phyloP scores from a whole-genome alignment of 2,113 vertebrate species.

The Nyctereutes procyonoides region DNA sequence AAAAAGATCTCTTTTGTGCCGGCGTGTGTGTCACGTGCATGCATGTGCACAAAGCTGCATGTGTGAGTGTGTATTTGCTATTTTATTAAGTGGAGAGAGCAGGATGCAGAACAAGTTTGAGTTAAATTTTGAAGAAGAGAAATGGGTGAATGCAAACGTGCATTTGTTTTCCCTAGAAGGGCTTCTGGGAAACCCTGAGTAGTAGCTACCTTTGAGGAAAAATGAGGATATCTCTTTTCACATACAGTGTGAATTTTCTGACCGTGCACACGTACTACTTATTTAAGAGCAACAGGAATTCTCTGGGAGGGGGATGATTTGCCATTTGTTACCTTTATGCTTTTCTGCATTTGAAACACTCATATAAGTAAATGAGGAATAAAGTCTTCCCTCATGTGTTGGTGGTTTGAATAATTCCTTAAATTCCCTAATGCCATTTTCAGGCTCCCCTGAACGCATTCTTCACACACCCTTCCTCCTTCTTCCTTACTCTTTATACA shows the following conservation, averaged over 20 bases:
- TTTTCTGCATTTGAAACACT: not conserved
- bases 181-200: not conserved
- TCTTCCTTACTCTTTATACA: not conserved
- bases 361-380: not conserved
- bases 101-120: not conserved
- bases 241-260: not conserved
- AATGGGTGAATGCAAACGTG: not conserved
- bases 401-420: not conserved
- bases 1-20: not conserved
- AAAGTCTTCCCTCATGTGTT: not conserved
- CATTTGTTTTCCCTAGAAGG: not conserved
- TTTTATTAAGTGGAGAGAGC: not conserved
- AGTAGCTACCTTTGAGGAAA: not conserved
- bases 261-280: not conserved
- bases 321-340: not conserved
- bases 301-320: not conserved
- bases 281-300: not conserved
- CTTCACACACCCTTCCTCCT: not conserved
- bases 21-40: not conserved
- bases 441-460: not conserved
- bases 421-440: not conserved
- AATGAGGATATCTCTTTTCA: not conserved
- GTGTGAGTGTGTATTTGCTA: accelerated
- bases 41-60: not conserved
- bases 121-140: not conserved